Base-by-base conservation (phyloP, 2,113 vertebrate species). In the Nematolebias whitei region DNA sequence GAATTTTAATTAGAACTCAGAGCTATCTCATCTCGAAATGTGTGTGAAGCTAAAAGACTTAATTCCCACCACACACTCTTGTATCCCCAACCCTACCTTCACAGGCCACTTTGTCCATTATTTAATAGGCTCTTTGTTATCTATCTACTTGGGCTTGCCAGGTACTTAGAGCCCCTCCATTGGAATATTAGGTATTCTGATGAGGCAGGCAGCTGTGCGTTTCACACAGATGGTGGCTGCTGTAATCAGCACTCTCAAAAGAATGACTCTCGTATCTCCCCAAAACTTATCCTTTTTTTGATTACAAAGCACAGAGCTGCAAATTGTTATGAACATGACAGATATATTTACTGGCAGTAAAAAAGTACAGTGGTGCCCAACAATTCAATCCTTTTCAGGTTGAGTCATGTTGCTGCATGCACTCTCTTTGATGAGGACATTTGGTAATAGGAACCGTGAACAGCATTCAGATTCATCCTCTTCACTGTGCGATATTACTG, bases 41-140 rank as follows among this genome's bases (percentile, higher is more conserved):
- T 84, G 73, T 87, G 84, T 78, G 79, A 68, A 81, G 84, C 85
- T 86, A 87, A 88, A 87, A 87, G 82, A 86, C 86, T 84, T 83
- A 83, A 89, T 88, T 85, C 84, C 74, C 79, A 68, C 63, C 82
- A 63, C 88, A 82, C 76, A 55, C 60, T 65, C 52, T 50, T 68
- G 65, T 62, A 71, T 75, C 75, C 78, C 75, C 75, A 80, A 75
- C 76, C 74, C 65, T 77, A 81, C 84, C 86, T 81, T 85, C 73
- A 80, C 79, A 76, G 78, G 78, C 85, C 88, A 87, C 86, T 85
- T 85, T 87, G 88, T 87, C 85, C 55, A 74, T 84, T 88, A 81
- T 89, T 89, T 88, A 89, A 87, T 87, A 80, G 87, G 86, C 82
- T 87, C 84, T 87, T 89, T 89, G 88, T 91, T 87, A 89, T 88